A percentile compares a stretch with the other conserved stretches of the same genome.
These are phyloP conservation scores for Spilogale gracilis DNA, from an alignment of 2,113 vertebrate species.

Conservation along the genomic window DNA sequence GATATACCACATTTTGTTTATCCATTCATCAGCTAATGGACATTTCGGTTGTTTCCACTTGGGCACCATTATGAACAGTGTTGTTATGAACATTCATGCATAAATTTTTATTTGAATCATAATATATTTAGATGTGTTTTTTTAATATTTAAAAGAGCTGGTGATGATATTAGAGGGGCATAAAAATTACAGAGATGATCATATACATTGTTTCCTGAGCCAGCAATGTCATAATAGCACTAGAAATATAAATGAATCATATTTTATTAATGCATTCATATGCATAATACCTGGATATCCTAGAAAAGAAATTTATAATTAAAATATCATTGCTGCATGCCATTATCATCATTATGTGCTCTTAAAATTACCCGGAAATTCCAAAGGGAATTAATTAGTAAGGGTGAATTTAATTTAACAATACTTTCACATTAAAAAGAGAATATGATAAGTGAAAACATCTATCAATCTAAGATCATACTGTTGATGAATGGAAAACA, in stretches of 20 bases:
- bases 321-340: not conserved
- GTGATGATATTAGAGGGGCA: not conserved
- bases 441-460: too few species aligned
- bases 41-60: not conserved
- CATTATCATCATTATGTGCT: not conserved
- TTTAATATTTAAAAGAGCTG: not conserved
- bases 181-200: not conserved
- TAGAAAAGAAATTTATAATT: not conserved
- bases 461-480: too few species aligned
- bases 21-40: not conserved
- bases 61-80: not conserved
- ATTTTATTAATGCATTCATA: not conserved
- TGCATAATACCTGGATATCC: not conserved
- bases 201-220: not conserved
- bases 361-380: not conserved
- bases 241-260: not conserved
- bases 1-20: not conserved
- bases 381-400: too few species aligned
- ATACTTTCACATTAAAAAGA: too few species aligned
- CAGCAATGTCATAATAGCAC: not conserved
- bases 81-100: not conserved
- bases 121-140: not conserved
- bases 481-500: too few species aligned
- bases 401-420: too few species aligned
- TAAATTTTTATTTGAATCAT: not conserved